Base-by-base conservation (phyloP, 2,113 vertebrate species). In the Oreochromis spilurus region DNA sequence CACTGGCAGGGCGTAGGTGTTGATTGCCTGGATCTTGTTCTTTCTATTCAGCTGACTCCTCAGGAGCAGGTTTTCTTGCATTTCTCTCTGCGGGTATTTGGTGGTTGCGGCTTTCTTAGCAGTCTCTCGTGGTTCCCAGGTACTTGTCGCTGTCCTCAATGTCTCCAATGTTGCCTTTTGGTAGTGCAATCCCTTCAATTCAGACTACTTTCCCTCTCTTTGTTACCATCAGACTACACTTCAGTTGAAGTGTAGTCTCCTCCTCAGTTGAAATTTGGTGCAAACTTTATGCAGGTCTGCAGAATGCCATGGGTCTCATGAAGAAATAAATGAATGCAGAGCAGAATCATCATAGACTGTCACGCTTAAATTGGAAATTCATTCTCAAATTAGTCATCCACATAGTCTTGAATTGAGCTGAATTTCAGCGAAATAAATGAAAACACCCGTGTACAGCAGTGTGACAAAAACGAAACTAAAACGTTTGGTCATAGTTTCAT, bases 321-420 rank as follows among this genome's bases (percentile, higher is more conserved):
- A 50, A 52, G 43, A 52, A 77, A 77, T 77, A 77, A 77, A 77
- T 52, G 17, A 77, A 31, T n/a, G 17, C 45, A 34, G 16, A 31
- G 72, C 24, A 52, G 17, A 77, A 52, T 52, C 45, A 52, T 77
- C 72, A 77, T 31, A 52, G 72, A 34, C 45, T 34, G 45, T 77
- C 45, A 13, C 26, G n/a, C 26, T 0, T 0, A 12, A 52, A 77
- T 19, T 52, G 45, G 26, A 34, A 52, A 0, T 50, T 34, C 72
- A 8, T 77, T 48, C 26, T 34, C 52, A 10, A 26, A 77, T 77
- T 77, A 50, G 72, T 43, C 75, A 40, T 36, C 75, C 48, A 81
- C 77, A 24, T 53, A 21, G 53, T 62, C 84, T 53, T 62, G n/a
- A 29, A 48, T 8, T 36, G 77, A 54, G 77, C 21, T 54, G 0